A percentile compares a stretch with the other conserved stretches of the same genome.
phyloP scores from a whole-genome alignment of 2,888 invertebrate genomes.

The Dryobota labecula region DNA sequence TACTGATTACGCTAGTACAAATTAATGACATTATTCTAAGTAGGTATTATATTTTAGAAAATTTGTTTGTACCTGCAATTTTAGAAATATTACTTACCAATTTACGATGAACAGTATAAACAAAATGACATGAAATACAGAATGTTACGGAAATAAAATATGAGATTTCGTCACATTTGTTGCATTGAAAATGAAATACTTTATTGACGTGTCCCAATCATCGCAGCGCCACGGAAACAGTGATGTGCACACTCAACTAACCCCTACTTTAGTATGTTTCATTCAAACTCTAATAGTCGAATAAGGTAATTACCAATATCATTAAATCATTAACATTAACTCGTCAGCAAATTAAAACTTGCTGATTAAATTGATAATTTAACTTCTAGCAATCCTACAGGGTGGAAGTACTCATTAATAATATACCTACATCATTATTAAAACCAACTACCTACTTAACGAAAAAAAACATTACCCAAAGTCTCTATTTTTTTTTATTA shows the following conservation, averaged over 20 bases:
- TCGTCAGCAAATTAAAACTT: background rate
- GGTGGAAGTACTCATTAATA: too few species aligned
- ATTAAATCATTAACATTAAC: background rate
- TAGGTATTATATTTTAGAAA: background rate
- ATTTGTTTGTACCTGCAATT: background rate
- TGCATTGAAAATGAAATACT: conserved; percentile 32
- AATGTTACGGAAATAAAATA: conserved; percentile 28
- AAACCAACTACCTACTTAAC: too few species aligned
- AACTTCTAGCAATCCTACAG: too few species aligned
- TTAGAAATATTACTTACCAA: conserved; percentile 28
- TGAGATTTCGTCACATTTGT: conserved; percentile 47
- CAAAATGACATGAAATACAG: conserved; percentile 28
- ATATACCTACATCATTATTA: too few species aligned
- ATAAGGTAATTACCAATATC: background rate
- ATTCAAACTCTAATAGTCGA: background rate
- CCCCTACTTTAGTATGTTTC: background rate
- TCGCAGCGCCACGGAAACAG: conserved; percentile 12
- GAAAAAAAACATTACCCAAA: too few species aligned
- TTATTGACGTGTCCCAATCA: conserved; percentile 67
- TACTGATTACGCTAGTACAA: background rate
- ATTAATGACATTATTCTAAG: background rate
- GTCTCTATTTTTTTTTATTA: too few species aligned
- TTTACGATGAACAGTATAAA: background rate
- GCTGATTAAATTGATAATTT: too few species aligned
- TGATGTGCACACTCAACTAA: conserved; percentile 19